A percentile compares a stretch with the other conserved stretches of the same genome.
Conservation (phyloP, 2,797 vertebrate species). For the Tachyglossus aculeatus region DNA sequence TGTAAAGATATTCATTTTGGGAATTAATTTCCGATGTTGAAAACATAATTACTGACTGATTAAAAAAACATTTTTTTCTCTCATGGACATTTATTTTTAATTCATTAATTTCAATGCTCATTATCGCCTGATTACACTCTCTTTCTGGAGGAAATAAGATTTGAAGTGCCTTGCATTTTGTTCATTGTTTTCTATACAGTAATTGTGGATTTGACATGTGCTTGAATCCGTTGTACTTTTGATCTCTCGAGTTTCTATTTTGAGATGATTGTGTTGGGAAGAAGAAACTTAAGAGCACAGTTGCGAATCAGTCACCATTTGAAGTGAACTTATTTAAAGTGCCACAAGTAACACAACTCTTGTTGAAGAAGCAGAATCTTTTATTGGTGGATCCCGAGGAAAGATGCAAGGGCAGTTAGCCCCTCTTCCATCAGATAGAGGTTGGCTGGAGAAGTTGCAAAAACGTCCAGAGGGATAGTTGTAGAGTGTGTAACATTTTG, state of each 20-base stretch:
- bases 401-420: too few relatives aligned
- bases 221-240: slow-evolving; percentile 53
- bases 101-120: slow-evolving; percentile 75
- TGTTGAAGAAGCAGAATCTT: slow-evolving; percentile 32
- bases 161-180: slow-evolving; percentile 67
- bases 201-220: slow-evolving; percentile 51
- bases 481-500: too few relatives aligned
- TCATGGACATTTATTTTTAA: slow-evolving; percentile 74
- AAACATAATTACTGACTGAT: slow-evolving; percentile 72
- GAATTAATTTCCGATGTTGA: slow-evolving; percentile 73
- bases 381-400: too few relatives aligned
- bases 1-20: slow-evolving; percentile 58
- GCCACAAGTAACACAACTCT: slow-evolving; percentile 3
- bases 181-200: slow-evolving; percentile 60
- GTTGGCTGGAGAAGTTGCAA: too few relatives aligned
- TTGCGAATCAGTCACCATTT: slow-evolving; percentile 53
- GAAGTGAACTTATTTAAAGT: slow-evolving; percentile 47
- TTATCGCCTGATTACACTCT: slow-evolving; percentile 69
- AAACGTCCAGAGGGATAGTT: too few relatives aligned
- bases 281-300: slow-evolving; percentile 28
- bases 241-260: slow-evolving; percentile 62
- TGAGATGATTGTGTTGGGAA: slow-evolving; percentile 57
- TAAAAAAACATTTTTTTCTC: slow-evolving; percentile 61
- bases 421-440: too few relatives aligned
- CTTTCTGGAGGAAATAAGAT: slow-evolving; percentile 67